Percentiles rank a stretch among this genome's conserved stretches.
Conservation (phyloP, 2,888 invertebrate species). For the Bimastos eiseni region DNA sequence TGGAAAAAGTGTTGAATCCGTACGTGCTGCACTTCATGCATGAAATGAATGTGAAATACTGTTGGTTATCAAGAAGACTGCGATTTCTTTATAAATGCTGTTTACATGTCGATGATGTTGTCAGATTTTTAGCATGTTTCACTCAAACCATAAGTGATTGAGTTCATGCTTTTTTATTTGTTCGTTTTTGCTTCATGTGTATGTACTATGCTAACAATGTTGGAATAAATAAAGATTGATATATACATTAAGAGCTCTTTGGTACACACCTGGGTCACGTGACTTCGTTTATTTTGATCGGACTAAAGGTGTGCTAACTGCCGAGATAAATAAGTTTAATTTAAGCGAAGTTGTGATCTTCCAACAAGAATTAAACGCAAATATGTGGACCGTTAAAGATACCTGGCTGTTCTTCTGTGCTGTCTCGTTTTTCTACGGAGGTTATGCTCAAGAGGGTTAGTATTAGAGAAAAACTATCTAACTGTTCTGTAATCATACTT, state of each 20-base stretch:
- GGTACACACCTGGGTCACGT: slow-evolving; percentile 2
- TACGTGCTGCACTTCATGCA: too few relatives aligned
- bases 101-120: too few relatives aligned
- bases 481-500: background rate
- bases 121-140: too few relatives aligned
- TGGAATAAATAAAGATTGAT: too few relatives aligned
- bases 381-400: background rate
- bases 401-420: background rate
- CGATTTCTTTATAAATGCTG: too few relatives aligned
- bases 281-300: background rate
- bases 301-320: background rate
- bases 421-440: background rate
- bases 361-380: background rate
- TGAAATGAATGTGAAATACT: too few relatives aligned
- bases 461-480: background rate
- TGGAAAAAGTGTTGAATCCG: too few relatives aligned
- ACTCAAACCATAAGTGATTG: too few relatives aligned
- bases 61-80: too few relatives aligned
- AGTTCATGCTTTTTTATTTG: too few relatives aligned
- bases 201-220: too few relatives aligned
- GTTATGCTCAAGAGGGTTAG: background rate
- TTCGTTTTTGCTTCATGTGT: too few relatives aligned
- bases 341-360: background rate
- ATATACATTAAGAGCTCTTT: background rate
- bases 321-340: background rate